These are phyloP conservation scores for Chrysina gloriosa DNA, from an alignment of 2,888 invertebrate species.

Conservation along the genomic window DNA sequence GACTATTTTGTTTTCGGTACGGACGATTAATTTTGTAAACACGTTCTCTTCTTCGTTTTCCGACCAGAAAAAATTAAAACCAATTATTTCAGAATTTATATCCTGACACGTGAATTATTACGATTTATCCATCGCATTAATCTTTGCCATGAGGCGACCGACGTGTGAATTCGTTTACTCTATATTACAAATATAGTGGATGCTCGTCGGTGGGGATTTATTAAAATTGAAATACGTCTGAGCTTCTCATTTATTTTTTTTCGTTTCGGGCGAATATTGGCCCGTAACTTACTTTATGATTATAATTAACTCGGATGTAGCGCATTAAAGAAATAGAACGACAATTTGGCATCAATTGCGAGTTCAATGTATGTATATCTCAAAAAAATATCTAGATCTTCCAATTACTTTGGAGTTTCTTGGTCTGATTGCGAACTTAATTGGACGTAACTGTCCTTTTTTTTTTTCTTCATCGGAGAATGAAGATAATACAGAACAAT, in stretches of 20 bases:
- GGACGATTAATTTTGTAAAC: conserved; percentile 39
- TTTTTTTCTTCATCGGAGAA: too few species aligned
- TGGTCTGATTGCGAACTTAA: not conserved
- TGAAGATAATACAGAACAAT: too few species aligned
- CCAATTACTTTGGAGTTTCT: not conserved
- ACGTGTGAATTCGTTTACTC: conserved; percentile 11
- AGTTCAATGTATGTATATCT: conserved; percentile 4
- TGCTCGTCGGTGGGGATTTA: not conserved
- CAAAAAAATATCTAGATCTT: not conserved
- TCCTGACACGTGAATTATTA: conserved; percentile 29
- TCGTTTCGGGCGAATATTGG: not conserved
- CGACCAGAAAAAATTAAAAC: conserved; percentile 26
- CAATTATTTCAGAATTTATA: conserved; percentile 35
- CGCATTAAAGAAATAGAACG: conserved; percentile 22
- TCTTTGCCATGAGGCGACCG: conserved; percentile 9
- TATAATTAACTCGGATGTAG: conserved; percentile 21
- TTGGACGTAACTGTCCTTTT: too few species aligned
- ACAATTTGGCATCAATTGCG: conserved; percentile 17
- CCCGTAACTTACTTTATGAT: not conserved
- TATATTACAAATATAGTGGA: not conserved
- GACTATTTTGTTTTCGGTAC: conserved; percentile 34
- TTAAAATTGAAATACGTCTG: conserved; percentile 16
- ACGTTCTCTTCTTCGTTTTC: not conserved
- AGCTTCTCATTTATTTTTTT: too few species aligned
- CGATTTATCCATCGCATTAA: conserved; percentile 34